These are phyloP conservation scores for Clivina fossor DNA, from an alignment of 2,888 invertebrate species.

Conservation along the genomic window DNA sequence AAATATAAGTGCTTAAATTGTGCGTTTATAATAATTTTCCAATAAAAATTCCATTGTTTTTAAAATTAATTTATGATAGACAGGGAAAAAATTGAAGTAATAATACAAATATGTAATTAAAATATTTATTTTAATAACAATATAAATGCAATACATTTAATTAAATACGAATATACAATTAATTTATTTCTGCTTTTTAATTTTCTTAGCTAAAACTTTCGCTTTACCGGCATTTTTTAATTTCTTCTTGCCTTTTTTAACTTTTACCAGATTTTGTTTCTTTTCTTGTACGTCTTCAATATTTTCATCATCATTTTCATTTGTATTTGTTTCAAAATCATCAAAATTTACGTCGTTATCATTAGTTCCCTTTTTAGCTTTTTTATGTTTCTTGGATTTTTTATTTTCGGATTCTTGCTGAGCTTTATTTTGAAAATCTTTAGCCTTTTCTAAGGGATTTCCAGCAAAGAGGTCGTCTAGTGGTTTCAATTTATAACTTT, in stretches of 20 bases:
- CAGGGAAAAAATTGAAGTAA: background rate
- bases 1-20: background rate
- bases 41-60: background rate
- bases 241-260: background rate
- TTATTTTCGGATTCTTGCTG: conserved; percentile 44
- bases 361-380: conserved; percentile 37
- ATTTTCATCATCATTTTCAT: background rate
- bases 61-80: background rate
- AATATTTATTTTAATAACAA: conserved; percentile 6
- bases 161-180: background rate
- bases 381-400: conserved; percentile 45
- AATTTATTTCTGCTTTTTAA: conserved; percentile 3
- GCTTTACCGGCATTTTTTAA: background rate
- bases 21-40: background rate
- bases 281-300: background rate
- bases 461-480: conserved; percentile 74
- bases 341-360: conserved; percentile 43
- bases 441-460: conserved; percentile 63
- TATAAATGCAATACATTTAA: background rate
- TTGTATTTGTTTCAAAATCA: background rate
- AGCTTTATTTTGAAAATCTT: conserved; percentile 29
- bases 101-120: too few species aligned
- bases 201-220: conserved; percentile 9
- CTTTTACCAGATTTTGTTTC: background rate
- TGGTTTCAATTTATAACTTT: conserved; percentile 72